Conservation (phyloP, 2,797 vertebrate species). For the Kryptopterus vitreolus region DNA sequence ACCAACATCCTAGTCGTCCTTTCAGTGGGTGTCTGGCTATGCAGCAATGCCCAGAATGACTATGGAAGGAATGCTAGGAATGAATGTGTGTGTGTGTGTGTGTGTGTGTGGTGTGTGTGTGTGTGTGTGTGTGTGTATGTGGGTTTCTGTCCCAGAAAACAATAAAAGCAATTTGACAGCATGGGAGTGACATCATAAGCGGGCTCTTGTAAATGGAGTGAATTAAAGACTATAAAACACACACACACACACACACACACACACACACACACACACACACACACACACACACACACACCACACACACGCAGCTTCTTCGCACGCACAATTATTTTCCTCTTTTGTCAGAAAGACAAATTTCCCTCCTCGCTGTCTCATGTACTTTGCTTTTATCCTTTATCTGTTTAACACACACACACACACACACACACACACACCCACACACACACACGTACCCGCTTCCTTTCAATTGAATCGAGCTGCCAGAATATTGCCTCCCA, state of each 20-base stretch:
- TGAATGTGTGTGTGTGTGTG: conserved; percentile 11
- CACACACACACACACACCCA: neutral
- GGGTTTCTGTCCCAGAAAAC: conserved; percentile 38
- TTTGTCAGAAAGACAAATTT: conserved; percentile 62
- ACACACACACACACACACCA: neutral
- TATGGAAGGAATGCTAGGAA: conserved; percentile 62
- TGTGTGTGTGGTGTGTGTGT: conserved; percentile 30
- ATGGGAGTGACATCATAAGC: conserved; percentile 38
- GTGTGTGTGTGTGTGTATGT: conserved; percentile 32
- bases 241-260: conserved; percentile 19
- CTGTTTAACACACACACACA: neutral
- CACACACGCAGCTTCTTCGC: neutral
- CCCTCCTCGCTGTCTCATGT: conserved; percentile 47
- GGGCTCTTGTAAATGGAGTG: conserved; percentile 34
- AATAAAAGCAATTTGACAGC: conserved; percentile 46
- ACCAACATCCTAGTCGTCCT: neutral
- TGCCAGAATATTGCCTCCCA: neutral
- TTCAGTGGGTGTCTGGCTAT: conserved; percentile 49
- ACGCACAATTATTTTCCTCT: conserved; percentile 35
- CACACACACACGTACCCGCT: neutral
- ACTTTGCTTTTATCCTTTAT: conserved; percentile 1
- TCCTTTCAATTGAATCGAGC: neutral
- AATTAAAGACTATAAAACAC: conserved; percentile 26
- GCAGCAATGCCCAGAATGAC: conserved; percentile 54
- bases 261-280: conserved; percentile 27